phyloP scores from a whole-genome alignment of 2,888 invertebrate species.

The Scaptomyza caliginosa region DNA sequence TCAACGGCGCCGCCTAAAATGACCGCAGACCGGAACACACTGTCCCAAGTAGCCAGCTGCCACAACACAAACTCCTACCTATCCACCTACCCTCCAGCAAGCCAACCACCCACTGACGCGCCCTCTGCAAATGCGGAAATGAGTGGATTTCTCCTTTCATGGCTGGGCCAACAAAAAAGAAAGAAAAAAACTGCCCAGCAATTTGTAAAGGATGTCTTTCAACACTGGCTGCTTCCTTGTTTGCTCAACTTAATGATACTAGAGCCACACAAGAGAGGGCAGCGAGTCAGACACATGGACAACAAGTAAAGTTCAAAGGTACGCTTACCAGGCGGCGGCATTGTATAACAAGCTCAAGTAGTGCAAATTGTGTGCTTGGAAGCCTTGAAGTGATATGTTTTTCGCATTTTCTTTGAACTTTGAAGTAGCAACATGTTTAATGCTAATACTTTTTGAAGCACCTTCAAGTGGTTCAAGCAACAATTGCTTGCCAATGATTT shows the following conservation, averaged over 20 bases:
- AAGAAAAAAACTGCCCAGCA: conserved; percentile 41
- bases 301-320: conserved; percentile 72
- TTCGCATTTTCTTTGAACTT: conserved; percentile 71
- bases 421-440: conserved; percentile 50
- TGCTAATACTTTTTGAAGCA: conserved; percentile 35
- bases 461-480: conserved; percentile 54
- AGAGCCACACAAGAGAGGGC: not conserved
- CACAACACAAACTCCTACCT: conserved; percentile 9
- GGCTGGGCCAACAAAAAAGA: conserved; percentile 48
- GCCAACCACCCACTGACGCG: not conserved
- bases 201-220: conserved; percentile 53
- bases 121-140: conserved; percentile 64
- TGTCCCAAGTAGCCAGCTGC: conserved; percentile 27
- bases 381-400: conserved; percentile 57
- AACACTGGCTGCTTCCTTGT: conserved; percentile 60
- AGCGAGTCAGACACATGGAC: not conserved
- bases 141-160: conserved; percentile 50
- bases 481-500: conserved; percentile 35
- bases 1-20: conserved; percentile 41
- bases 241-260: conserved; percentile 43
- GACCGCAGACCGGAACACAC: conserved; percentile 59
- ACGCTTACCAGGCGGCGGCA: conserved; percentile 58
- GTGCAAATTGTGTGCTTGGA: conserved; percentile 61
- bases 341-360: conserved; percentile 67
- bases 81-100: not conserved